Percentiles rank a stretch among this genome's conserved stretches.
These are phyloP conservation scores for Trogon surrucura DNA, from an alignment of 2,113 vertebrate genomes.

Conservation along the genomic window DNA sequence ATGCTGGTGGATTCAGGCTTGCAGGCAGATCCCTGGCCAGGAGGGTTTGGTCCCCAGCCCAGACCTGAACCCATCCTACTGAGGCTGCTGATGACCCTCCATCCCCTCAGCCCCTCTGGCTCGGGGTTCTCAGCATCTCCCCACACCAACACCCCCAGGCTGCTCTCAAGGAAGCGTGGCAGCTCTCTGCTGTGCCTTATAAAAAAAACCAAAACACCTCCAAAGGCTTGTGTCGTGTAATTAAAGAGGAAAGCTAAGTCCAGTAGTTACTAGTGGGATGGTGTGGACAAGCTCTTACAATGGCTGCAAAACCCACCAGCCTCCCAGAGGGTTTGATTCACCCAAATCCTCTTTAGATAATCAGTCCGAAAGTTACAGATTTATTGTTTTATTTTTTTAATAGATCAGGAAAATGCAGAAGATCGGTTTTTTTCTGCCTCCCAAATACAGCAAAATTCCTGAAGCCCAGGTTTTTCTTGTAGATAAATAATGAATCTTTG, in stretches of 20 bases:
- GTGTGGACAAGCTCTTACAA: accelerated
- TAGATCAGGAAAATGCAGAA: background rate
- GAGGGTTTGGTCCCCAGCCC: background rate
- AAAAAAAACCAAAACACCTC: background rate
- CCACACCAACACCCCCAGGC: background rate
- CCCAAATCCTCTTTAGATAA: background rate
- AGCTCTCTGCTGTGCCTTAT: background rate
- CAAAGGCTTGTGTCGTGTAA: background rate
- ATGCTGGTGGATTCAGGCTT: background rate
- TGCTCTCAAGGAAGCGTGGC: accelerated
- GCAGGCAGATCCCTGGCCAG: background rate
- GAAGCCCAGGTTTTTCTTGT: background rate
- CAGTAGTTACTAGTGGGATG: background rate
- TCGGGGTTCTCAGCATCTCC: background rate
- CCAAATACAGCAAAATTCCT: background rate
- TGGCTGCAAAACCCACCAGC: accelerated
- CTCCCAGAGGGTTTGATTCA: background rate
- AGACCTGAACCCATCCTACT: accelerated
- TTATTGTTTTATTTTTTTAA: background rate
- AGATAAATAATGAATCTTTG: background rate
- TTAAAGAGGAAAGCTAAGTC: background rate
- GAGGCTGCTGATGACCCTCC: background rate
- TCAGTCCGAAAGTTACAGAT: background rate
- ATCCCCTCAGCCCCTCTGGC: accelerated
- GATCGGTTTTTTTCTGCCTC: background rate